phyloP scores from a whole-genome alignment of 2,113 vertebrate species.

The Saguinus midas region DNA sequence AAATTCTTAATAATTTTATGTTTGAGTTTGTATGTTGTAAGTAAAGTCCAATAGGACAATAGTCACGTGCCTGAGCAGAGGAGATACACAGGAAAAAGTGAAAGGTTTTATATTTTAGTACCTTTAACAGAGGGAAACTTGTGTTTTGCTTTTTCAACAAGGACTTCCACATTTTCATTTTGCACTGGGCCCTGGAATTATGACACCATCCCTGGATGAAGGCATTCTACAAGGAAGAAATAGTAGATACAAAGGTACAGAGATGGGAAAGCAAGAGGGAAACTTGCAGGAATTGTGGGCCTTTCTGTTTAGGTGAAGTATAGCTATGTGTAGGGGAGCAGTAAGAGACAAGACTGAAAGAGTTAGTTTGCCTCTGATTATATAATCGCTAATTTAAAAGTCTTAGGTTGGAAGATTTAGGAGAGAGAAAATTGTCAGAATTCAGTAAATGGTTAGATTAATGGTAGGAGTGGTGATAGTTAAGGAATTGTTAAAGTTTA shows the following conservation, averaged over 20 bases:
- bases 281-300: background rate
- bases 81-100: background rate
- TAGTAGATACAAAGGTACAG: background rate
- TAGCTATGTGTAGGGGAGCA: background rate
- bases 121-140: background rate
- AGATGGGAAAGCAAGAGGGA: background rate
- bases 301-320: background rate
- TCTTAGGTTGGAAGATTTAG: background rate
- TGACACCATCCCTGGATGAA: background rate
- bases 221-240: background rate
- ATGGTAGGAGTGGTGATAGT: background rate
- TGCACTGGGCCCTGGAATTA: background rate
- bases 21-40: background rate
- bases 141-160: background rate
- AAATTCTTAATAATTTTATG: background rate
- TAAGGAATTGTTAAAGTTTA: background rate
- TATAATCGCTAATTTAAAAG: background rate
- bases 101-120: background rate
- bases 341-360: background rate
- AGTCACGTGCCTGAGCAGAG: background rate
- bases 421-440: background rate
- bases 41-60: background rate
- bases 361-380: background rate
- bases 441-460: background rate
- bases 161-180: background rate